Evolutionary conservation across 1,140 invertebrate species (phyloP), one percentile per base, ranked within the genome.

Genomic region (Epicauta chinensis): DNA sequence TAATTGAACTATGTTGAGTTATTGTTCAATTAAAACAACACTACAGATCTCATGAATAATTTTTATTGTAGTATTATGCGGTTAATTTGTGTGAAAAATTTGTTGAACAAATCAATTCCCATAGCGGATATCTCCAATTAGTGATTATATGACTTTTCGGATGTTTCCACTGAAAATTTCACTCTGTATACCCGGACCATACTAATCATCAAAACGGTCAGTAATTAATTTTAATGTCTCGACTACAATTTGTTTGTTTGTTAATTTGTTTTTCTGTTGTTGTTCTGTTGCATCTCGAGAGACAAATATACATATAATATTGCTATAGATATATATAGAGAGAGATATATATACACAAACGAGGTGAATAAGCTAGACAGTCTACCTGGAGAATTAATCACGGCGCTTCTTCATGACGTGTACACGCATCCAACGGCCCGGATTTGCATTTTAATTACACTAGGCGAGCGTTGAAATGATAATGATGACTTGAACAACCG

Each of bases 401-500:
- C 55, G 59, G 63, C 63, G 64, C 61, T 64, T 62, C 61, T 53
- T 56, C 56, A 61, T 67, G 65, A 70, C 66, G 59, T 67, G 65
- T 65, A 74, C 73, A 71, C 67, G 67, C 67, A 70, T 71, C 64
- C 61, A 62, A 56, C 62, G 62, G 69, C 70, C 71, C 69, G 74
- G 75, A 79, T 78, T 79, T 79, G 76, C 77, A 79, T 79, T 78
- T 79, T 78, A 78, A 79, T 78, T 78, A 77, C 23, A 23, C 75
- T 72, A 60, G 53, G 72, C 71, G 72, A 77, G 77, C 74, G 73
- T 69, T 74, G 76, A 75, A 78, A 77, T 77, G 74, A 77, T 77
- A 77, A 78, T 77, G 73, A 74, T 70, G 71, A 75, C 71, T 67
- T 57, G 65, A 62, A 65, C 54, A 63, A 57, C 59, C 53, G 60